phyloP scores from a whole-genome alignment of 2,113 vertebrate genomes.

The Mirza zaza region DNA sequence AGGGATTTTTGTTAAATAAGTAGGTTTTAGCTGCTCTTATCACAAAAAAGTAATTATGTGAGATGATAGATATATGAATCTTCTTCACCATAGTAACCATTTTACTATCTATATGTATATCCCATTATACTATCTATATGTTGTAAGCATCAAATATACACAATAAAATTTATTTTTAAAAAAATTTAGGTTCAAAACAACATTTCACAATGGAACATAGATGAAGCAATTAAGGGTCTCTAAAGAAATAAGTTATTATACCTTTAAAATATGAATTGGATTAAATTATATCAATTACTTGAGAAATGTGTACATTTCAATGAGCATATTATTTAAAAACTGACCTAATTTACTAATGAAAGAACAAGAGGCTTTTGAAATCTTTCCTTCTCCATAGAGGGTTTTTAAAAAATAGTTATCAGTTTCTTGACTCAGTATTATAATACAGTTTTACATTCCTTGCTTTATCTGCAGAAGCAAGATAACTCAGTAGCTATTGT shows the following conservation, averaged over 20 bases:
- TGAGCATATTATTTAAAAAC: constrained; percentile 43
- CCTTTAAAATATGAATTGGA: constrained; percentile 30
- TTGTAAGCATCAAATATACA: not conserved
- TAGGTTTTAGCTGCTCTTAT: not conserved
- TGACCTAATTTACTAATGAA: constrained; percentile 53
- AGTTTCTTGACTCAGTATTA: not conserved
- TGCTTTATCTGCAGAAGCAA: constrained; percentile 70
- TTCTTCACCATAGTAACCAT: not conserved
- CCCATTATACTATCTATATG: not conserved
- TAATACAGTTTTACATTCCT: constrained; percentile 62
- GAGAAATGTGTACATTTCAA: constrained; percentile 60
- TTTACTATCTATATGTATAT: not conserved
- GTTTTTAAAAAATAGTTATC: constrained; percentile 21
- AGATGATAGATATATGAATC: not conserved
- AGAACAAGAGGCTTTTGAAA: constrained; percentile 53
- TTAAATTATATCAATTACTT: constrained; percentile 57
- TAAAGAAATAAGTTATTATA: constrained; percentile 56
- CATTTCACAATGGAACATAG: constrained; percentile 58
- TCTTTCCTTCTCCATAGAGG: constrained; percentile 18
- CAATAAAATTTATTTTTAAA: not conserved
- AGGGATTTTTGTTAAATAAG: not conserved
- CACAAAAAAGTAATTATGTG: not conserved
- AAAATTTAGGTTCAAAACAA: constrained; percentile 14
- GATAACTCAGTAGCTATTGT: constrained; percentile 67
- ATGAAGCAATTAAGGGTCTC: constrained; percentile 35